Evolutionary conservation across 2,113 vertebrate species (phyloP), one percentile per base, ranked within the genome.

Genomic region (Bostrychus sinensis): DNA sequence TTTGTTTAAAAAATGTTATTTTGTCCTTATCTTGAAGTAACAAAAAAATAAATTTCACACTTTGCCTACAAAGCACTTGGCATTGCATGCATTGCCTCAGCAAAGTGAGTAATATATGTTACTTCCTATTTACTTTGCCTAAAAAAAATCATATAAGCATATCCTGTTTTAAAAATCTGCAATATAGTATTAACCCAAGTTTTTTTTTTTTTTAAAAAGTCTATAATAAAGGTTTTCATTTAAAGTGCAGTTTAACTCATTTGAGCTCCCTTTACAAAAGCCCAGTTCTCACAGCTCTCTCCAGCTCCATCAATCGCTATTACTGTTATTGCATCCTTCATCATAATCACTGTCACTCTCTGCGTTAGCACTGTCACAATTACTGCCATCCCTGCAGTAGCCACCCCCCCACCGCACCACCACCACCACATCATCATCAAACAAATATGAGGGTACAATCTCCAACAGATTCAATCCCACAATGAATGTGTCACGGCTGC

Each of bases 341-440:
- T 77, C 69, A 81, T 54, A 57, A 81, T 77, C 66, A 51, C 46
- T 45, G 70, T 81, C 70, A 70, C 41, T n/a, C 45, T 23, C 53
- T 0, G 56, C 34, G 43, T 75, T 70, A 70, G 54, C 60, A n/a
- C 20, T 19, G n/a, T 19, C 69, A 5, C 41, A 55, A 77, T 77
- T 70, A 67, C 70, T 34, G 61, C 28, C 60, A 36, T 36, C 0
- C 25, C 57, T 39, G 17, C 43, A 22, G 13, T 55, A 32, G 0
- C 22, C 57, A 5, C 66, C 62, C 60, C 36, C n/a, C n/a, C n/a
- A n/a, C n/a, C n/a, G n/a, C 10, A 62, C 45, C 43, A 55, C 48
- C 71, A 48, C 30, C 30, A 7, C 30, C 16, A n/a, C 48, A 20
- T 56, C 58, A 13, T 11, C 11, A 14, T 17, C 17, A 36, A 45